Evolutionary conservation across 2,113 vertebrate species (phyloP).

Genomic region (Kryptolebias marmoratus): DNA sequence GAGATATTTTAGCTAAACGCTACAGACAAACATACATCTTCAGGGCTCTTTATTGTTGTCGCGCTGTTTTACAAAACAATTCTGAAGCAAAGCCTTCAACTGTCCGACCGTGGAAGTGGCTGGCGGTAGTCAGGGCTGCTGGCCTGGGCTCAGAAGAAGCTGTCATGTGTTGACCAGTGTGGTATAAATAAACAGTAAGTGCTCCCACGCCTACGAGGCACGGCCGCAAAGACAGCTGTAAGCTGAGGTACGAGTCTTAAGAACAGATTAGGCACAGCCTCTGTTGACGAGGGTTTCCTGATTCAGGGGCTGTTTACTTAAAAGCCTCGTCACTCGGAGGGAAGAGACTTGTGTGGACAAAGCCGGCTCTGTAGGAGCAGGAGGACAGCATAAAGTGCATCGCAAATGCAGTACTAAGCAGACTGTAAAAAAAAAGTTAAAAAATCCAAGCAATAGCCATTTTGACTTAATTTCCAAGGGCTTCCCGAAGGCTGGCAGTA

Average conservation of each 20-base stretch:
- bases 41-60: no score
- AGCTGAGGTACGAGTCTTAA: constrained; percentile 78
- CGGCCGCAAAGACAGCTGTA: constrained; percentile 66
- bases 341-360: constrained; percentile 31
- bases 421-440: neutral
- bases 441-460: constrained; percentile 8
- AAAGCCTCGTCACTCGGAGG: constrained; percentile 55
- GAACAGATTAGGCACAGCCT: constrained; percentile 84
- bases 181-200: constrained; percentile 83
- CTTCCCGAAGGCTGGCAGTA: constrained; percentile 14
- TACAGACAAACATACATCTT: no score
- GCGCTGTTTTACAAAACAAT: no score
- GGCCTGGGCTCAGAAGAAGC: constrained; percentile 52
- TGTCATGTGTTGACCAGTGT: constrained; percentile 55
- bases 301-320: constrained; percentile 78
- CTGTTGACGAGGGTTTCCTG: constrained; percentile 81
- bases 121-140: constrained; percentile 4
- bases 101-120: neutral
- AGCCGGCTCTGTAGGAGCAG: constrained; percentile 8
- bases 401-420: neutral
- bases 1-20: no score
- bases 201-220: constrained; percentile 62
- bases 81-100: no score
- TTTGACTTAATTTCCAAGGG: constrained; percentile 14
- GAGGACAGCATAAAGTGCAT: constrained; percentile 2